Base-by-base conservation (phyloP, 2,113 vertebrate genomes). In the Machaerirhynchus nigripectus region DNA sequence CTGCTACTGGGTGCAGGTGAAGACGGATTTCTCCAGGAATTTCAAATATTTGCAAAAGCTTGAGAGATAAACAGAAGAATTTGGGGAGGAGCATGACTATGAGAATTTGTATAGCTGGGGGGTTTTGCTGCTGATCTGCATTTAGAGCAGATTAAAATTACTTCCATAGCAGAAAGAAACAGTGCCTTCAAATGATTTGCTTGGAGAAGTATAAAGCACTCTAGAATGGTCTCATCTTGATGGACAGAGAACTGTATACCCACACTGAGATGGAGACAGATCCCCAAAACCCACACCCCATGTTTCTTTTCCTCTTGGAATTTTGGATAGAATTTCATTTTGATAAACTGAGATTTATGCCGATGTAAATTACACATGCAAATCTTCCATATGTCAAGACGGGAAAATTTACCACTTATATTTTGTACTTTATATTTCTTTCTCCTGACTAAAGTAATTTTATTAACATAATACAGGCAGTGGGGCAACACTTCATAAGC, bases 361-460 rank as follows among this genome's bases (percentile, higher is more conserved):
- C 1, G 3, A 79, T 82, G 30, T 69, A 82, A 94, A 94, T 94
- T 81, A 63, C 64, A 76, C 65, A 71, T 65, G 76, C 63, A 97
- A 94, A 95, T 94, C 74, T 71, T 92, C 91, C 91, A 81, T 82
- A 89, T 37, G 73, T 90, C 76, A 94, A 78, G 87, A 92, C 1
- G 3, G 39, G 68, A 87, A 87, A 81, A 90, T 89, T 53, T 87
- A 82, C 60, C 52, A 42, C 56, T 90, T 84, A 49, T 6, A 84
- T 88, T 81, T 56, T 68, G n/a, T 86, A 78, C 55, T 70, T 94
- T 56, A 52, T 92, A 88, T 89, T 90, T 97, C 85, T 93, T 96
- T 75, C 69, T 87, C 77, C 96, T 95, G 96, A 95, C 96, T 94
- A 89, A 96, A 96, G 85, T 69, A 81, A 96, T 97, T 96, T 97